These are phyloP conservation scores for Octomys mimax DNA, from an alignment of 2,797 vertebrate species.

Conservation along the genomic window DNA sequence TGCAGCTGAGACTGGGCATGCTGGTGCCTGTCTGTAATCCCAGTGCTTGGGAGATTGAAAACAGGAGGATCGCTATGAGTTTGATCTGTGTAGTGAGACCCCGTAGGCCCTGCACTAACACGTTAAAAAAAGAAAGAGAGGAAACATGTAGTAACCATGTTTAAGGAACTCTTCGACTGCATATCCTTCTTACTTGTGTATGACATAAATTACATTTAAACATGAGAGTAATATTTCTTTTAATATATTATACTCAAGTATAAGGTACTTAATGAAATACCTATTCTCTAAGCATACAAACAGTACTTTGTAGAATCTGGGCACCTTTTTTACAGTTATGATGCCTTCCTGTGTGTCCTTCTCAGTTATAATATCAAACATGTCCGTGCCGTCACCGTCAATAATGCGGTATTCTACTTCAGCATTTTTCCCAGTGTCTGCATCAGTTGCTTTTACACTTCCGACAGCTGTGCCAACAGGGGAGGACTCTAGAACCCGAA, in stretches of 20 bases:
- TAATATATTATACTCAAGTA: not conserved
- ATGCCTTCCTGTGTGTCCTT: slow-evolving; percentile 91
- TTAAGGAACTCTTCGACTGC: not conserved
- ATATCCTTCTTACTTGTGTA: not conserved
- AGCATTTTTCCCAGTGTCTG: slow-evolving; percentile 91
- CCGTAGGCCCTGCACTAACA: no score
- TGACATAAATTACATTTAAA: not conserved
- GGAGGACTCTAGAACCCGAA: slow-evolving; percentile 90
- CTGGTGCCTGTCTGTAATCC: no score
- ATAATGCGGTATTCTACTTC: slow-evolving; percentile 91
- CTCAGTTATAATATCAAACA: slow-evolving; percentile 91
- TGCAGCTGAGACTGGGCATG: no score
- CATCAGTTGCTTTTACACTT: slow-evolving; percentile 90
- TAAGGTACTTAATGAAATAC: not conserved
- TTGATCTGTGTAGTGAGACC: no score
- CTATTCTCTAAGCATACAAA: not conserved
- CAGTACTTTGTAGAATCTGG: not conserved
- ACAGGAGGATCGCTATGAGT: no score
- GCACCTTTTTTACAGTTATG: slow-evolving; percentile 91
- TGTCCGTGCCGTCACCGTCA: slow-evolving; percentile 90
- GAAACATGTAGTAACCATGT: not conserved
- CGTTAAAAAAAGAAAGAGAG: no score
- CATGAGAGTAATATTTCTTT: not conserved
- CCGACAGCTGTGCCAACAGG: slow-evolving; percentile 90
- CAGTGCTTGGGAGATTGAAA: no score